A percentile compares a stretch with the other conserved stretches of the same genome.
These are phyloP conservation scores for Poeciliopsis paucimaculata DNA, from an alignment of 2,797 vertebrate species.

Conservation along the genomic window DNA sequence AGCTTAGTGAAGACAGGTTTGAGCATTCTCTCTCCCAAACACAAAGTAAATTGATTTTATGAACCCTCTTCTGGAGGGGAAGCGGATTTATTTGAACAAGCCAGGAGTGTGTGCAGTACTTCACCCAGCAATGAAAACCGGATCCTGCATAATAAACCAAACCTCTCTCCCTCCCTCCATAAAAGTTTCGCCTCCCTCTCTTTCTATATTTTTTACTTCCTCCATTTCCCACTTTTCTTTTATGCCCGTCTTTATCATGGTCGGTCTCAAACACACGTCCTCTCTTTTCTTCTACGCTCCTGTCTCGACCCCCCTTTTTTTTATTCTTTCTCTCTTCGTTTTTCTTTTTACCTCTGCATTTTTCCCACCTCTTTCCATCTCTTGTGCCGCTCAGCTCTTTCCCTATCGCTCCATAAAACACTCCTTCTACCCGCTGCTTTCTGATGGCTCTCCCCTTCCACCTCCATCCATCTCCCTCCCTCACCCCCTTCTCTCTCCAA, in stretches of 20 bases:
- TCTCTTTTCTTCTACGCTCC: slow-evolving; percentile 3
- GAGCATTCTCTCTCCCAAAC: slow-evolving; percentile 50
- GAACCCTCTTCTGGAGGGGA: slow-evolving; percentile 61
- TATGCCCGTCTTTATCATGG: slow-evolving; percentile 33
- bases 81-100: slow-evolving; percentile 68
- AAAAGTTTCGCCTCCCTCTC: slow-evolving; percentile 34
- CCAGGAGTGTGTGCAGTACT: slow-evolving; percentile 60
- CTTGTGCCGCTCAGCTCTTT: slow-evolving; percentile 59
- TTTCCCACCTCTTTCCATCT: slow-evolving; percentile 63
- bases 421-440: slow-evolving; percentile 72
- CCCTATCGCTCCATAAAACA: slow-evolving; percentile 79
- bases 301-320: not conserved
- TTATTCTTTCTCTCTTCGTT: not conserved
- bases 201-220: slow-evolving; percentile 13
- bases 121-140: slow-evolving; percentile 56
- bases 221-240: slow-evolving; percentile 62
- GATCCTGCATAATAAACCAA: slow-evolving; percentile 38
- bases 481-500: slow-evolving; percentile 4
- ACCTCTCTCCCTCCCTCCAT: slow-evolving; percentile 27
- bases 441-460: slow-evolving; percentile 67
- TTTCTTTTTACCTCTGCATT: slow-evolving; percentile 54
- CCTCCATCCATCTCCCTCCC: slow-evolving; percentile 69
- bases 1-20: slow-evolving; percentile 50
- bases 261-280: slow-evolving; percentile 29
- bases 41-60: slow-evolving; percentile 70